Conservation (phyloP, 2,888 invertebrate genomes). For the Conus canariensis region DNA sequence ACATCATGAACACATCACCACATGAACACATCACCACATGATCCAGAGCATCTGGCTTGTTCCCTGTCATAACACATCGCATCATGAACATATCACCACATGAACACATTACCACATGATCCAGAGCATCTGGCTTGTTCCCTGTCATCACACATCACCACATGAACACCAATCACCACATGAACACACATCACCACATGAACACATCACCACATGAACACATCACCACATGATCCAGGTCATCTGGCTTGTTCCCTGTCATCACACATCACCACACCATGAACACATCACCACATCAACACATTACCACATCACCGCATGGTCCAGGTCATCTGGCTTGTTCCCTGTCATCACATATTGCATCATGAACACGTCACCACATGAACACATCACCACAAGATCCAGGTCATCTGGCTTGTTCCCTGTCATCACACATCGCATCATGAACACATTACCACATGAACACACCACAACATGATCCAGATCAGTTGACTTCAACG, state of each 20-base stretch:
- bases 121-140: constrained; percentile 88
- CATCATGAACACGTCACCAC: neutral
- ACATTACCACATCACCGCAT: constrained; percentile 90
- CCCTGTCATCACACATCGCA: constrained; percentile 80
- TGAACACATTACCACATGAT: constrained; percentile 96
- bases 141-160: constrained; percentile 80
- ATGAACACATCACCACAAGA: constrained; percentile 86
- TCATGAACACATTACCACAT: neutral
- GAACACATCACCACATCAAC: neutral
- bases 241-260: constrained; percentile 87
- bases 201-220: constrained; percentile 40
- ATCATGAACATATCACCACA: constrained; percentile 86
- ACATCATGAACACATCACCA: neutral
- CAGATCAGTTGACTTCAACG: too few relatives aligned
- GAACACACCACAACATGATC: neutral
- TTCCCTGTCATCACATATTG: constrained; percentile 83
- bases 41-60: constrained; percentile 86
- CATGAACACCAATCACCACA: neutral
- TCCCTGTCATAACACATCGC: constrained; percentile 82
- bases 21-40: neutral
- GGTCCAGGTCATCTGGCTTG: constrained; percentile 89
- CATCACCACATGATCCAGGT: constrained; percentile 93
- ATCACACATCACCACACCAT: constrained; percentile 47
- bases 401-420: constrained; percentile 89
- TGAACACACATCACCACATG: constrained; percentile 80